Evolutionary conservation across 2,113 vertebrate genomes (phyloP).

Genomic region (Lynx canadensis): DNA sequence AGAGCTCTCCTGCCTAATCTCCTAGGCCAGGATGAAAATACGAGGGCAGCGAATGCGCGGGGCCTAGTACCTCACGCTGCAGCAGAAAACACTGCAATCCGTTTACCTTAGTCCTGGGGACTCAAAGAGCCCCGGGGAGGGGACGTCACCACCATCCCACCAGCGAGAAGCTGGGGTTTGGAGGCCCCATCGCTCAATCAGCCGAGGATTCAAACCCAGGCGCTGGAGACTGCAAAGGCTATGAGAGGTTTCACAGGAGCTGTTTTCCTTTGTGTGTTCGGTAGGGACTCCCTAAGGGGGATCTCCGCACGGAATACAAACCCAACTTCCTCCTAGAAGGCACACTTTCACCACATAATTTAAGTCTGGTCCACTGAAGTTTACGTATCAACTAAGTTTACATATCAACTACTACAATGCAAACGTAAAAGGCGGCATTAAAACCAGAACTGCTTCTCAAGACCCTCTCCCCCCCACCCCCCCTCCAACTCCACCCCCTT

Average conservation of each 20-base stretch:
- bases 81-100: neutral
- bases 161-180: neutral
- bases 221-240: neutral
- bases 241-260: neutral
- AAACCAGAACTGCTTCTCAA: neutral
- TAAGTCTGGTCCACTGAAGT: neutral
- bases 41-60: accelerated
- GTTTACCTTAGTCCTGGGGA: neutral
- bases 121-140: neutral
- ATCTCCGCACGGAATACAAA: neutral
- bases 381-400: neutral
- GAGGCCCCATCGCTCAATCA: neutral
- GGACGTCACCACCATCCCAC: neutral
- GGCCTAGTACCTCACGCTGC: accelerated
- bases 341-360: neutral
- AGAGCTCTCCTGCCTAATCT: accelerated
- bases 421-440: neutral
- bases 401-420: neutral
- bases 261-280: neutral
- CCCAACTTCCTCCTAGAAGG: neutral
- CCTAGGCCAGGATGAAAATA: neutral
- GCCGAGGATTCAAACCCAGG: accelerated
- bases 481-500: too few species aligned
- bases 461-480: neutral
- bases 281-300: neutral